Evolutionary conservation across 2,888 invertebrate genomes (phyloP), one percentile per base, ranked within the genome.

Genomic region (Ophion ellenae): DNA sequence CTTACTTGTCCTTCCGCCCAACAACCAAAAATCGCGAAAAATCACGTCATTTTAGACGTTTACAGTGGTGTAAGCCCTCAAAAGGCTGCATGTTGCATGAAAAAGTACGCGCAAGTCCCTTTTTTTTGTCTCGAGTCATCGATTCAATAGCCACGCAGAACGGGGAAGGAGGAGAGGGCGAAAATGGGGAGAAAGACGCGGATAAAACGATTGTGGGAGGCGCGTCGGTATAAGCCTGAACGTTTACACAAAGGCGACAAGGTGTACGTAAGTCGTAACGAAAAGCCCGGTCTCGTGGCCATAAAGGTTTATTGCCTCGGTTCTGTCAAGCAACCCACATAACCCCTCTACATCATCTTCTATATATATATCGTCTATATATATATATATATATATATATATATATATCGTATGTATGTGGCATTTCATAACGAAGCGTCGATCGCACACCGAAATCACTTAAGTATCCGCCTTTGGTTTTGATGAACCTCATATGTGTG

Each of bases 281-380:
- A 78, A 81, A 81, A 86, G 86, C 77, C 74, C 86, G 53, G 83
- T 86, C 78, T 78, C 83, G 74, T 69, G 83, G 82, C 82, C 89
- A 85, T 91, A 88, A 91, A 91, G 89, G 89, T 91, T 91, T 91
- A 91, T 90, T 88, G 89, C 90, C 86, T 85, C 74, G 83, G 84
- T 79, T 86, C 86, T 66, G 47, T 70, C 73, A 36, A 59, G 64
- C 81, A 83, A 69, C 79, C 83, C 86, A 78, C 81, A 69, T 76
- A 81, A 81, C 47, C 70, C 81, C 57, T 67, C 63, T 70, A 32
- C 63, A 71, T 79, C 63, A 70, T 79, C 81, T 6, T 20, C 61
- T 20, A 24, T 24, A 61, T 61, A 69, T n/a, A 67, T 67, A n/a
- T 36, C n/a, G n/a, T n/a, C n/a, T n/a, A 24, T 20, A 24, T 10